These are phyloP conservation scores for Hirundichthys speculiger DNA, from an alignment of 2,113 vertebrate species.

Conservation along the genomic window DNA sequence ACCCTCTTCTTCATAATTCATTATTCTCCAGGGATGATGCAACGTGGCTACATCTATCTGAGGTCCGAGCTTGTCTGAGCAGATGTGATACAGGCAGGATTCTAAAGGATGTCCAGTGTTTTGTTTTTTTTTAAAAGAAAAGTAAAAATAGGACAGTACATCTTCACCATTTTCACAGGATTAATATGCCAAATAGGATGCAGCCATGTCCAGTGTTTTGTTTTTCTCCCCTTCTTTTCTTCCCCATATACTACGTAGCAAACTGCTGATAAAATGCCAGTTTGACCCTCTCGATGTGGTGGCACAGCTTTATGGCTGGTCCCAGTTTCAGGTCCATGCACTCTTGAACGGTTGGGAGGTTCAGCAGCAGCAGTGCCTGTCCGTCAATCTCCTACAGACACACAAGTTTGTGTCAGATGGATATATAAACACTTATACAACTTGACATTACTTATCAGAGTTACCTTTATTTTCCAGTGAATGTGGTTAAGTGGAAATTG, in stretches of 20 bases:
- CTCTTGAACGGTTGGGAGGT: constrained; percentile 96
- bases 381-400: constrained; percentile 94
- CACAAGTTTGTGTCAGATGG: neutral
- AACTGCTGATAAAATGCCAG: constrained; percentile 99
- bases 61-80: constrained; percentile 10
- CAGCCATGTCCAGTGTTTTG: constrained; percentile 24
- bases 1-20: neutral
- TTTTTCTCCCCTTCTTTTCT: constrained; percentile 22
- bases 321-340: constrained; percentile 99
- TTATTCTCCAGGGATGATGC: constrained; percentile 3
- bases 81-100: constrained; percentile 21
- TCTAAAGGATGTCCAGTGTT: constrained; percentile 54
- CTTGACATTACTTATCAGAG: no score
- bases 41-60: constrained; percentile 6
- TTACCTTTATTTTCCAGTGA: no score
- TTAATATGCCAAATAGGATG: constrained; percentile 33
- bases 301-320: constrained; percentile 97
- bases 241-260: constrained; percentile 83
- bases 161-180: constrained; percentile 35
- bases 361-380: constrained; percentile 94
- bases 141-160: constrained; percentile 27
- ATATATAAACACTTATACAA: no score
- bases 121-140: no score
- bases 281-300: constrained; percentile 97
- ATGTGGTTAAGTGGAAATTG: neutral